Conservation (phyloP, 2,888 invertebrate species). For the Aleiodes leptofemur region DNA sequence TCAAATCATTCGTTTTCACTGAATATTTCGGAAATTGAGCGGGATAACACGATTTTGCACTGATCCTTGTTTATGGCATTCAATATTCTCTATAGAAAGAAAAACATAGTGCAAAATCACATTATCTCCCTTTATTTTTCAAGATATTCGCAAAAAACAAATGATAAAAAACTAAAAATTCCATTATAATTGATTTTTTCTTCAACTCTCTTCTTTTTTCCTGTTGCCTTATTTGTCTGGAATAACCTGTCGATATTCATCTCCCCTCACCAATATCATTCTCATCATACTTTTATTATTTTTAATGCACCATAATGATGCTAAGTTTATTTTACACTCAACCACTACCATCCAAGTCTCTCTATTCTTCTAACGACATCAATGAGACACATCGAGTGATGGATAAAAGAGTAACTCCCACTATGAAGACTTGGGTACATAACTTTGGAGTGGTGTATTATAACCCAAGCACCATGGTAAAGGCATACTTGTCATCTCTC, state of each 20-base stretch:
- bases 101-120: no score
- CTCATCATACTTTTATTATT: constrained; percentile 27
- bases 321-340: constrained; percentile 63
- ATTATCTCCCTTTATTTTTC: no score
- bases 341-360: constrained; percentile 58
- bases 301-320: constrained; percentile 2
- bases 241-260: constrained; percentile 34
- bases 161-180: no score
- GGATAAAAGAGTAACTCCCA: constrained; percentile 18
- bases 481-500: constrained; percentile 20
- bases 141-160: no score
- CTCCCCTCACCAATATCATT: constrained; percentile 2
- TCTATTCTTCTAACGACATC: constrained; percentile 59
- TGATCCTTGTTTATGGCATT: no score
- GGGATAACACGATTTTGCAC: no score
- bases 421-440: constrained; percentile 26
- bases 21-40: no score
- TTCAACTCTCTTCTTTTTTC: background rate
- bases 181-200: background rate
- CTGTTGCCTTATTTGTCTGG: constrained; percentile 10
- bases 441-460: constrained; percentile 36
- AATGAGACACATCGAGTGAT: constrained; percentile 56
- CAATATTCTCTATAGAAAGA: no score
- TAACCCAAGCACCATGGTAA: constrained; percentile 33
- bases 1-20: no score